Evolutionary conservation across 2,797 vertebrate genomes (phyloP).

Genomic region (Phoxinus dragarum): DNA sequence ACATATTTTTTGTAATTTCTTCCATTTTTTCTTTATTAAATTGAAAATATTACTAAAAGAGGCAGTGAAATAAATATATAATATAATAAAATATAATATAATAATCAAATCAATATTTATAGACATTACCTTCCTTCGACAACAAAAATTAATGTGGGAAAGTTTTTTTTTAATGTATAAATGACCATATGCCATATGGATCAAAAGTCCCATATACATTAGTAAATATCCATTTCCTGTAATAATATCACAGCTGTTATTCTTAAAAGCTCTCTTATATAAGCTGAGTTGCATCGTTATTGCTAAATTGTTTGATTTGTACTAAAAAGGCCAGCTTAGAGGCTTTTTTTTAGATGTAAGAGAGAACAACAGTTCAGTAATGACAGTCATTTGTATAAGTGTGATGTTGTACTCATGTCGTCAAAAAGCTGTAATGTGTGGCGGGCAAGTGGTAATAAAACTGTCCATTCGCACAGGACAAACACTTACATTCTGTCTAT

Average conservation of each 20-base stretch:
- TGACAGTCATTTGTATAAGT: constrained; percentile 58
- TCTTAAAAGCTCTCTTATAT: constrained; percentile 46
- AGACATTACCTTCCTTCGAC: not conserved
- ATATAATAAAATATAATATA: not conserved
- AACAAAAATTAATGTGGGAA: not conserved
- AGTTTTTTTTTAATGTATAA: not conserved
- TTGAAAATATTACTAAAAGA: not conserved
- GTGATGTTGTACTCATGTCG: constrained; percentile 44
- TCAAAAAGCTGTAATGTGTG: constrained; percentile 43
- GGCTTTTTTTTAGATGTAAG: constrained; percentile 37
- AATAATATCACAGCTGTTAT: constrained; percentile 36
- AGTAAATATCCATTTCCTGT: constrained; percentile 34
- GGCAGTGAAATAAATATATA: too few relatives aligned
- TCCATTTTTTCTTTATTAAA: not conserved
- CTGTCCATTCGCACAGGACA: constrained; percentile 46
- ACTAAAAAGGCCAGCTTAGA: constrained; percentile 50
- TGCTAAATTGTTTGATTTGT: constrained; percentile 57
- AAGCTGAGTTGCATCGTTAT: constrained; percentile 26
- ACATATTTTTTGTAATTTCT: not conserved
- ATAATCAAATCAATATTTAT: not conserved
- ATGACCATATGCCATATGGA: constrained; percentile 24
- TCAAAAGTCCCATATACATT: constrained; percentile 10
- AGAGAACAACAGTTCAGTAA: constrained; percentile 53
- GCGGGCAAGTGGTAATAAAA: constrained; percentile 33
- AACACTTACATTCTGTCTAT: constrained; percentile 20